phyloP scores from a whole-genome alignment of 2,888 invertebrate species.

The Leptopterna dolabrata region DNA sequence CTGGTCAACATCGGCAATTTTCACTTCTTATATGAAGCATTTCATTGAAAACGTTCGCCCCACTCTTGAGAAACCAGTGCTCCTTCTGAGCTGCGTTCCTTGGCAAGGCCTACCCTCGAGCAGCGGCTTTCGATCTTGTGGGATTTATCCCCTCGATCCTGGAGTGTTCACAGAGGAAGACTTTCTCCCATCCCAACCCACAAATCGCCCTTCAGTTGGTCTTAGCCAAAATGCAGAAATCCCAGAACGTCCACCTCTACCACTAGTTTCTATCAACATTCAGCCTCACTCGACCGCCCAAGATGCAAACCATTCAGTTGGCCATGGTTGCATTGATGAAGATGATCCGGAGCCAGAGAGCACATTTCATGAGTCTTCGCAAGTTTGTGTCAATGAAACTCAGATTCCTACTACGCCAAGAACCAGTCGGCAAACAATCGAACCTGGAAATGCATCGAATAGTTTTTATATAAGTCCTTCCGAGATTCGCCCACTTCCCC shows the following conservation, averaged over 20 bases:
- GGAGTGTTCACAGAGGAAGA: not conserved
- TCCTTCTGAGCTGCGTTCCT: not conserved
- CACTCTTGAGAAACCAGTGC: slow-evolving; percentile 39
- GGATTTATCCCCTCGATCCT: not conserved
- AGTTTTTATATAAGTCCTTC: too few relatives aligned
- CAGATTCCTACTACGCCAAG: not conserved
- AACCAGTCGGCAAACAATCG: not conserved
- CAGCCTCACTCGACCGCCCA: not conserved
- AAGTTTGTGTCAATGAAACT: not conserved
- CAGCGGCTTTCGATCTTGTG: not conserved
- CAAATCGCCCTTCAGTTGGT: not conserved
- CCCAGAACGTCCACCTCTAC: not conserved
- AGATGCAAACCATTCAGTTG: not conserved
- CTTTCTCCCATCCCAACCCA: not conserved
- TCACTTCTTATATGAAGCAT: slow-evolving; percentile 55
- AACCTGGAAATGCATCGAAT: too few relatives aligned
- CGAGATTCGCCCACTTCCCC: too few relatives aligned
- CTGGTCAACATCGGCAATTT: slow-evolving; percentile 62
- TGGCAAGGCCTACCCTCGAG: not conserved
- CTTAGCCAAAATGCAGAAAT: not conserved
- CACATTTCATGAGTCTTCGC: not conserved
- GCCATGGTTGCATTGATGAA: not conserved
- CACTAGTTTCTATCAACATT: not conserved
- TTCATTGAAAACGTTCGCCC: slow-evolving; percentile 47
- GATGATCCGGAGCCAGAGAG: not conserved